Evolutionary conservation across 2,888 invertebrate genomes (phyloP).

Genomic region (Clusia tigrina): DNA sequence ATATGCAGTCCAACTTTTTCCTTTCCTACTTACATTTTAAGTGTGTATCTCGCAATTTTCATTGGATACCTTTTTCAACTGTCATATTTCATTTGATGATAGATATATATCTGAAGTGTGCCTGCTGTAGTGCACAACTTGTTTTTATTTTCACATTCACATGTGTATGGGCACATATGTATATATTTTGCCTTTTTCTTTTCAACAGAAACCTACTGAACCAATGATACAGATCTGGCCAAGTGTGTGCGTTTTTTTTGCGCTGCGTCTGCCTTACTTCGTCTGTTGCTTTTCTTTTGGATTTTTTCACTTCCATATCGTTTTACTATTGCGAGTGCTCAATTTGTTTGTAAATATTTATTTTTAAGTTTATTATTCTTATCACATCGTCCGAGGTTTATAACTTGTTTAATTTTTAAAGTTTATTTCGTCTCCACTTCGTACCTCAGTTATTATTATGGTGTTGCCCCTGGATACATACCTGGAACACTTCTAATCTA

Average conservation of each 20-base stretch:
- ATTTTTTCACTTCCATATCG: background rate
- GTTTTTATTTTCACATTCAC: background rate
- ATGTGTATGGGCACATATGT: background rate
- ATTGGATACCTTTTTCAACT: too few species aligned
- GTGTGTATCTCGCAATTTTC: too few species aligned
- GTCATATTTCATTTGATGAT: background rate
- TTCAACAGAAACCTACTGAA: slow-evolving; percentile 15
- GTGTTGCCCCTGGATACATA: too few species aligned
- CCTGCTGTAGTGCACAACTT: background rate
- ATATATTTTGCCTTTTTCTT: slow-evolving; percentile 3
- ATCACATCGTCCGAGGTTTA: background rate
- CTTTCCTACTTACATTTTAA: too few species aligned
- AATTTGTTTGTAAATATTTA: background rate
- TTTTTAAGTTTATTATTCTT: background rate
- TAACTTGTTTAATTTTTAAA: too few species aligned
- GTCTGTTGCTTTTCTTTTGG: background rate
- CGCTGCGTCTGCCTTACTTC: background rate
- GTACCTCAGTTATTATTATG: too few species aligned
- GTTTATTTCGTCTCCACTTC: too few species aligned
- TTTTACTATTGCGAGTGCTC: background rate
- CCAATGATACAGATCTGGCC: slow-evolving; percentile 16
- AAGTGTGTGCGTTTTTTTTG: background rate
- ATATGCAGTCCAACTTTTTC: too few species aligned
- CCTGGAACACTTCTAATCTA: too few species aligned
- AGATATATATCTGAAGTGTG: background rate